Evolutionary conservation across 2,888 invertebrate genomes (phyloP), one percentile per base, ranked within the genome.

Genomic region (Perdita meconis): DNA sequence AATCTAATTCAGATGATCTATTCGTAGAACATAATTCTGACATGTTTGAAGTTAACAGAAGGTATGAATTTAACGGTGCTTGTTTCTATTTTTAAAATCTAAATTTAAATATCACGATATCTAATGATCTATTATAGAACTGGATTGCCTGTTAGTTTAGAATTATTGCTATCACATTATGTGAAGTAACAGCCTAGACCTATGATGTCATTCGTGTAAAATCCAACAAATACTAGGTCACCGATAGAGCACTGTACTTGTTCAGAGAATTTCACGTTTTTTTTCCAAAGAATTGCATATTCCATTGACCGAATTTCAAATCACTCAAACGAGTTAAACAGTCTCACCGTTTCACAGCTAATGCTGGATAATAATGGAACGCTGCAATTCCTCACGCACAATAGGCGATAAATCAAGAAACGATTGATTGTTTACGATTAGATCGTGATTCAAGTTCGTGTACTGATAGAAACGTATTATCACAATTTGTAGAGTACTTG

Each of bases 371-470:
- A 47, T 55, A 66, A 66, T 47, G 66, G 53, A 57, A 75, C 24
- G 59, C 13, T 26, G 42, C 59, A 56, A 38, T 55, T 69, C 63
- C 60, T 79, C 63, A 38, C 42, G 16, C 38, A 72, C 68, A 73
- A 79, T 79, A 6, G 65, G 24, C 78, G 69, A 65, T 86, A 80
- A 81, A 84, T 78, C 75, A 74, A 47, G 40, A 13, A 55, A 78
- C 74, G 83, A 87, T 87, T 84, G 87, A 69, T 74, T 70, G 79
- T 70, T 80, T 75, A 76, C 86, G 88, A 88, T 88, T 85, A 80
- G 85, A 82, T 67, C 71, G 76, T 81, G 82, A 86, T 82, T 83
- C 78, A 82, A 57, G 76, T 57, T 19, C 53, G 38, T 44, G 26
- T 53, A 72, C 51, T 64, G 66, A 78, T 57, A 77, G 81, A 78